Base-by-base conservation (phyloP, 2,113 vertebrate genomes). In the Xenotilapia longispinis region DNA sequence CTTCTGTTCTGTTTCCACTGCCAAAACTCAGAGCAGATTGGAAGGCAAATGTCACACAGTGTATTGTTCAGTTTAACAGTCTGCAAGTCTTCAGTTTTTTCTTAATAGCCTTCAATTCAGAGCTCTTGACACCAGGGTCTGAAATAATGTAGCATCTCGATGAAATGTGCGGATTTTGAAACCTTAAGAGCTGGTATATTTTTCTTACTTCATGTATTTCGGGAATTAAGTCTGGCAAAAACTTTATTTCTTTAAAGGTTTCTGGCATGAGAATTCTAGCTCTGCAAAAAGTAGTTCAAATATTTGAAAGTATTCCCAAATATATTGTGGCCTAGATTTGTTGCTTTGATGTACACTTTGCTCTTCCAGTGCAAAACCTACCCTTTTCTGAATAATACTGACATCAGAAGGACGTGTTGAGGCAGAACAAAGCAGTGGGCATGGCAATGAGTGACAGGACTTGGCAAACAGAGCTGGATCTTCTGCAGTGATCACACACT, bases 401-500 rank as follows among this genome's bases (percentile, higher is more conserved):
- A 92, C 89, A 92, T 81, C 89, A 91, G 90, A 90, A 58, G 87
- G 75, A 85, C 36, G 11, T 63, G 85, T 82, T 33, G 90, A 91
- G 84, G 88, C 54, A 81, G 88, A 94, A 92, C 90, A 87, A 91
- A 92, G 87, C 89, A 82, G 90, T 87, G 89, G 89, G 84, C 87
- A 92, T 42, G 88, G 88, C 85, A 81, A 55, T 90, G 91, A 94
- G 87, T 95, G 94, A 92, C 92, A 90, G 87, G 83, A 87, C 84
- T 93, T 93, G 94, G 93, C 92, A 90, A 58, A 85, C 57, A 82
- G 87, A 90, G 84, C 53, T 86, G 91, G 85, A 87, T 92, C 93
- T 91, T 93, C 87, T 91, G 89, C 80, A 92, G 88, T 94, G 90
- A 94, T 94, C 93, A 91, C 85, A 90, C 89, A 92, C 92, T 94